Evolutionary conservation across 2,888 invertebrate genomes (phyloP), one percentile per base, ranked within the genome.

Genomic region (Leucoma salicis): DNA sequence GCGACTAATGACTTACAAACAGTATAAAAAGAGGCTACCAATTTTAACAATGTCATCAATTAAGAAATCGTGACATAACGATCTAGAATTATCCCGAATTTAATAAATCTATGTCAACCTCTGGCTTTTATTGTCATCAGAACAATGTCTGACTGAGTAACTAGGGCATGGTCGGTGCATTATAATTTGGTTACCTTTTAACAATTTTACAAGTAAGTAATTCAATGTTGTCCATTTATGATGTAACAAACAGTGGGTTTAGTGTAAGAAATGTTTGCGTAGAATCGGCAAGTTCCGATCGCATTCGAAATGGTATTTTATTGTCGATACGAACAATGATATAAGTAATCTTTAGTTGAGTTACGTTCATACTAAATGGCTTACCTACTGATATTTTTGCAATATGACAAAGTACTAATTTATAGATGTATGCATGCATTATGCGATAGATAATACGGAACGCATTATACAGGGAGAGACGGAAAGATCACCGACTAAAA

Each of bases 41-140:
- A 21, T 21, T 42, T 35, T 42, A 46, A 33, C 35, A 33, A 28
- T 14, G 37, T 21, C 28, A 37, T 43, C 39, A 15, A 44, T 39
- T 36, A 39, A 27, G 16, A 13, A n/a, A 14, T 38, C 8, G 2
- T 21, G 21, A 21, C 31, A 31, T 18, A 35, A 41, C 31, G 42
- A 37, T 40, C 48, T 39, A 54, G 49, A 57, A 47, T 49, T 52
- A 45, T 31, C n/a, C 10, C 14, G 12, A 12, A 13, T 29, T 29
- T 12, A 11, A 11, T 21, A 5, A 18, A 16, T 12, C 7, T n/a
- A 6, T 33, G 10, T 11, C 12, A 46, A 65, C 70, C 70, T 70
- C 53, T 69, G 65, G 27, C 64, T 57, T 55, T 48, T 56, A 72
- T 72, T 72, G 69, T 71, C 53, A 53, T 52, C 47, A 39, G 46